Base-by-base conservation (phyloP, 1,140 invertebrate genomes). In the Atta colombica region DNA sequence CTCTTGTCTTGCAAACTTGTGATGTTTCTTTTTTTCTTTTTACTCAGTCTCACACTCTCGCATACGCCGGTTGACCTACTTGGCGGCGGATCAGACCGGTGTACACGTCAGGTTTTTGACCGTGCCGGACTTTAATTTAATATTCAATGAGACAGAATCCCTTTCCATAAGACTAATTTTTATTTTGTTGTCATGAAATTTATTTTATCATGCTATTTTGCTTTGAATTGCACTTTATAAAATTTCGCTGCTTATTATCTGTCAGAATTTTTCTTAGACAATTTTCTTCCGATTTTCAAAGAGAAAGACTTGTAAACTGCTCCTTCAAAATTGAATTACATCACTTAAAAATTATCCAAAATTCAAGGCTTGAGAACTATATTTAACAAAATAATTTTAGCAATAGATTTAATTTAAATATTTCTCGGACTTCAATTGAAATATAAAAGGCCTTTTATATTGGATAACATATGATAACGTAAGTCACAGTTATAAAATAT, bases 1-100 rank as follows among this genome's bases (percentile, higher is more conserved):
- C 39, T 51, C 68, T 78, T 35, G 71, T 88, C 80, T 77, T 88
- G 88, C 72, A 58, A 45, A 28, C 58, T 45, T n/a, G 49, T 80
- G 12, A 35, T 69, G 39, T 69, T 55, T n/a, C 53, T 85, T 87
- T 88, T 86, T 87, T 81, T 88, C 72, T 84, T 72, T 87, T 45
- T 63, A 66, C 63, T 90, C 86, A 68, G 88, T 87, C 90, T 90
- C 87, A 84, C 90, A 87, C 87, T 91, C 89, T 90, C 89, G 85
- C 90, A 75, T 85, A 89, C 90, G 68, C 80, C 89, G 87, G 61
- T 84, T 91, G 90, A 91, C 90, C 90, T 91, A 91, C 90, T 91
- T 91, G 89, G 77, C 85, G 71, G 84, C 72, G 51, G 77, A 75
- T 82, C 87, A 74, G 87, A 86, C 77, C 77, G 87, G 84, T 88